Percentiles rank a stretch among this genome's conserved stretches.
Evolutionary conservation across 2,888 invertebrate genomes (phyloP).

Genomic region (Auanema sp.): DNA sequence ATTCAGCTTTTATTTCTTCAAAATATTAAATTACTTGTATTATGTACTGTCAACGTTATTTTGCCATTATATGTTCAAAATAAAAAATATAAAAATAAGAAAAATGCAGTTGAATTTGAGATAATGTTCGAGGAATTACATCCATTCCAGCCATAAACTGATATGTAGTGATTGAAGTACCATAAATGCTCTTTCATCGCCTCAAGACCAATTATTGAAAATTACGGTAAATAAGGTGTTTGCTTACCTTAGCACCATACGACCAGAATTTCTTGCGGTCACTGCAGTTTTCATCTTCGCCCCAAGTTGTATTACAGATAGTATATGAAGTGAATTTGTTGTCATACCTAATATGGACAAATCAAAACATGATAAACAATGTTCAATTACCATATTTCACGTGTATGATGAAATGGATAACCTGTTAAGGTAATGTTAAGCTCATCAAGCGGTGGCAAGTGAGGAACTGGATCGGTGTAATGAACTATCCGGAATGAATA

Average conservation of each 20-base stretch:
- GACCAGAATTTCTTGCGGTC: constrained; percentile 36
- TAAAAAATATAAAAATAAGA: background rate
- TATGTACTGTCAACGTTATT: no score
- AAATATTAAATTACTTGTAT: no score
- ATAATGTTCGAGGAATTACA: constrained; percentile 21
- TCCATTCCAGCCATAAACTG: constrained; percentile 35
- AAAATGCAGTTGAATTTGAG: background rate
- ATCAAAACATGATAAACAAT: no score
- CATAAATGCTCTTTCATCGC: constrained; percentile 34
- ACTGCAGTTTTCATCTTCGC: constrained; percentile 40
- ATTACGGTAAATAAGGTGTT: background rate
- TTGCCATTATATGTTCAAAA: no score
- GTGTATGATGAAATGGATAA: constrained; percentile 40
- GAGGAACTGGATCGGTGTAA: constrained; percentile 39
- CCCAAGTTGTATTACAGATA: constrained; percentile 26
- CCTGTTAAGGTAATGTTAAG: constrained; percentile 24
- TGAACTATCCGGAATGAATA: constrained; percentile 40
- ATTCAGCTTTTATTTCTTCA: no score
- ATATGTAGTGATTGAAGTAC: constrained; percentile 42
- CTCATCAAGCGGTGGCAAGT: constrained; percentile 38
- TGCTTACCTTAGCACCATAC: constrained; percentile 30
- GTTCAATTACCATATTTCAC: constrained; percentile 35
- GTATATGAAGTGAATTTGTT: constrained; percentile 33
- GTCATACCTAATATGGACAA: constrained; percentile 33
- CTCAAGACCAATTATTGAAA: constrained; percentile 21